A percentile compares a stretch with the other conserved stretches of the same genome.
These are phyloP conservation scores for Odontocerum albicorne DNA, from an alignment of 2,888 invertebrate genomes.

Conservation along the genomic window DNA sequence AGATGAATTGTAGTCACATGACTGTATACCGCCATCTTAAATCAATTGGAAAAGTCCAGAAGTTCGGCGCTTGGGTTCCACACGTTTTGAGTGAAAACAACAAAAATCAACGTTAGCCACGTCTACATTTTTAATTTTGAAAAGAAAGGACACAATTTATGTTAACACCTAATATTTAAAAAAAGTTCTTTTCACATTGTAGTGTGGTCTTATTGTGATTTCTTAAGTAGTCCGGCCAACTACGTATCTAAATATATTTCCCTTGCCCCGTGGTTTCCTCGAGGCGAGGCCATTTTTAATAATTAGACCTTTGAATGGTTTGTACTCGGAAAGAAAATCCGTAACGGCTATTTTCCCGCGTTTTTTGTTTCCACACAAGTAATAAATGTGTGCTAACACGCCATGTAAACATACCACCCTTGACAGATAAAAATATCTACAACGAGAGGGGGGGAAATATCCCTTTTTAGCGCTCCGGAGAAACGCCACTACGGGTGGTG, in stretches of 20 bases:
- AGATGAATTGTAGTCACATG: no score
- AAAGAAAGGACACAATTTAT: no score
- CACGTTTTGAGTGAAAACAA: no score
- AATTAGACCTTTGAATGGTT: slow-evolving; percentile 8
- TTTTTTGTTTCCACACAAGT: slow-evolving; percentile 1
- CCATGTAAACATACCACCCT: slow-evolving; percentile 30
- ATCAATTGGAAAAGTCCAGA: no score
- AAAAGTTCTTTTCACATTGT: neutral
- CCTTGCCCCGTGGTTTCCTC: no score
- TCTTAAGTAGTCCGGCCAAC: no score
- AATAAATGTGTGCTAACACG: slow-evolving; percentile 31
- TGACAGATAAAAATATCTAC: slow-evolving; percentile 25
- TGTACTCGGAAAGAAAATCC: slow-evolving; percentile 5
- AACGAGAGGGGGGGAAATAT: neutral
- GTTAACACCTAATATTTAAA: no score
- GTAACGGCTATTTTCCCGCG: slow-evolving; percentile 11
- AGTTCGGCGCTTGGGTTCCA: no score
- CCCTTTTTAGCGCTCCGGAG: neutral
- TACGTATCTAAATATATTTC: no score
- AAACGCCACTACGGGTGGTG: neutral
- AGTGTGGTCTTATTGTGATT: neutral
- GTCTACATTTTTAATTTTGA: neutral
- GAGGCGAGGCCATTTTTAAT: slow-evolving; percentile 18
- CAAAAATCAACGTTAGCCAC: no score
- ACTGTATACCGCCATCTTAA: no score